Evolutionary conservation across 2,888 invertebrate genomes (phyloP).

Genomic region (Agriotes lineatus): DNA sequence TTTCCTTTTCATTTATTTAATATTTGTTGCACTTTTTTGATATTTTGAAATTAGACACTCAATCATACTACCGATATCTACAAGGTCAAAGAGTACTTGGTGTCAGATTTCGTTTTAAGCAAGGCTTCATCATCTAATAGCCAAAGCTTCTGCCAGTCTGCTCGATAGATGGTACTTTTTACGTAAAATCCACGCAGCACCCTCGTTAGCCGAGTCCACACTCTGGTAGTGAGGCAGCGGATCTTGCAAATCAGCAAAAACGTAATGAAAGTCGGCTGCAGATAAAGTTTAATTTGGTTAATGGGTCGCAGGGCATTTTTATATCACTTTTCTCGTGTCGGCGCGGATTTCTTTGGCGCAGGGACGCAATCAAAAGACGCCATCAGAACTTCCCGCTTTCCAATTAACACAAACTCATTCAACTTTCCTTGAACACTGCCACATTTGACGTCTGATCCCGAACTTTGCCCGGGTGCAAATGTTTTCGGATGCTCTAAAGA

Average conservation of each 20-base stretch:
- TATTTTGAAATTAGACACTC: no score
- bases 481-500: slow-evolving; percentile 2
- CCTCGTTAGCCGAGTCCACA: no score
- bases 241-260: not conserved
- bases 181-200: no score
- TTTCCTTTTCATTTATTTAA: no score
- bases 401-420: slow-evolving; percentile 26
- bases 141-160: no score
- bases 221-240: no score
- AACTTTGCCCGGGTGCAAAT: slow-evolving; percentile 5
- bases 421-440: slow-evolving; percentile 21
- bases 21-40: no score
- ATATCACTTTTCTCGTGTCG: slow-evolving; percentile 14
- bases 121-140: no score
- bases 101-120: no score
- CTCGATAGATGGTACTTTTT: no score
- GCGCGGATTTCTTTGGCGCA: not conserved
- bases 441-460: slow-evolving; percentile 25
- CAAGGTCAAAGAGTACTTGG: no score
- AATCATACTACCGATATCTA: no score
- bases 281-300: slow-evolving; percentile 12
- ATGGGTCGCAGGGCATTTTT: slow-evolving; percentile 16
- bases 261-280: slow-evolving; percentile 8
- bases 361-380: not conserved
- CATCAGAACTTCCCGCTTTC: slow-evolving; percentile 8